Evolutionary conservation across 2,113 vertebrate genomes (phyloP).

Genomic region (Phoxinus phoxinus): DNA sequence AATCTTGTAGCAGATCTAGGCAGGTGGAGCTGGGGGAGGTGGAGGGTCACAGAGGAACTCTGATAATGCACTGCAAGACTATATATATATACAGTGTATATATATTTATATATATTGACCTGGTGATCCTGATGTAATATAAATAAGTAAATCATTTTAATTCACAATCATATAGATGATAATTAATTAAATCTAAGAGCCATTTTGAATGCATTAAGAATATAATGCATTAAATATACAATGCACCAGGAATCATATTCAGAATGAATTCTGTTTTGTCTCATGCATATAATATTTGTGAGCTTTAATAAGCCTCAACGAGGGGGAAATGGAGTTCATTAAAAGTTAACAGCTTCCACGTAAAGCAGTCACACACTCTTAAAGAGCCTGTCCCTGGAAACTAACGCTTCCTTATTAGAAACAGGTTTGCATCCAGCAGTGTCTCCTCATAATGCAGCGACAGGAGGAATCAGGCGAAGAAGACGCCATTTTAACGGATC

Average conservation of each 20-base stretch:
- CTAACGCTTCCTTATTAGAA: constrained; percentile 25
- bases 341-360: constrained; percentile 38
- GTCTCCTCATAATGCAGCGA: background rate
- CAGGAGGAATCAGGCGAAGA: background rate
- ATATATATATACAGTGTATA: too few relatives aligned
- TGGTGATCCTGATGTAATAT: too few relatives aligned
- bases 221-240: background rate
- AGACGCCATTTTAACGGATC: background rate
- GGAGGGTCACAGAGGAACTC: too few relatives aligned
- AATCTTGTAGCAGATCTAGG: too few relatives aligned
- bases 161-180: too few relatives aligned
- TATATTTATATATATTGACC: too few relatives aligned
- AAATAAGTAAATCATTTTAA: too few relatives aligned
- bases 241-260: background rate
- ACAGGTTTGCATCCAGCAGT: constrained; percentile 34
- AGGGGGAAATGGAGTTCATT: constrained; percentile 38
- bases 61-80: too few relatives aligned
- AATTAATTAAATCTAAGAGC: too few relatives aligned
- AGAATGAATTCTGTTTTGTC: background rate
- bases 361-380: constrained; percentile 37
- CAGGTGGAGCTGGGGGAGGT: too few relatives aligned
- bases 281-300: constrained; percentile 10
- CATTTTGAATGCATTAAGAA: background rate
- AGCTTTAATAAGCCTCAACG: background rate
- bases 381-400: constrained; percentile 25